Percentiles rank a stretch among this genome's conserved stretches.
phyloP scores from a whole-genome alignment of 1,140 invertebrate species.

The Parasteatoda tepidariorum region DNA sequence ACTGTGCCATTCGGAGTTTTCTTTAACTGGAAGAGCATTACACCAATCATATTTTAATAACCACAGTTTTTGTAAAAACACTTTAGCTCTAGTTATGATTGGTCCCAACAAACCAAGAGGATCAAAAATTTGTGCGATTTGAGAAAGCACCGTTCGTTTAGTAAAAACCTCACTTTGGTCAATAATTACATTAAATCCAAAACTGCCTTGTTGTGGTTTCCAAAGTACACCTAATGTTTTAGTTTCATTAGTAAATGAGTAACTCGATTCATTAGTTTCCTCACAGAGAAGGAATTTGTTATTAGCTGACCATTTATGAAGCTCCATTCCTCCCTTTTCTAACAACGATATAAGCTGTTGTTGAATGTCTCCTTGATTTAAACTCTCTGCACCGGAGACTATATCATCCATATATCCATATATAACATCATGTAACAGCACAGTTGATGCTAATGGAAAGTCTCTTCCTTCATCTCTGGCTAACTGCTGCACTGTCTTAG shows the following conservation, averaged over 20 bases:
- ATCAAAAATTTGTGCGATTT: neutral
- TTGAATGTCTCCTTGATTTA: too few species aligned
- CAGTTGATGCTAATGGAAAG: neutral
- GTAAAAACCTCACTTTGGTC: neutral
- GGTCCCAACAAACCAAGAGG: neutral
- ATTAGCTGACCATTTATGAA: conserved; percentile 9
- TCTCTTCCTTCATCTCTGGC: neutral
- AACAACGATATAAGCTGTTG: neutral
- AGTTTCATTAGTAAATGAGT: too few species aligned
- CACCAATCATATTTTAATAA: neutral
- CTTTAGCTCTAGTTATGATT: neutral
- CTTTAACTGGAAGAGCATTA: neutral
- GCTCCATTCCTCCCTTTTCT: neutral
- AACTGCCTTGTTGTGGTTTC: neutral
- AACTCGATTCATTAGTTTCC: neutral
- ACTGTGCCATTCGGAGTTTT: neutral
- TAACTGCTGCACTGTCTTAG: neutral
- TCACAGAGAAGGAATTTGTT: neutral
- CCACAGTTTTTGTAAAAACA: neutral
- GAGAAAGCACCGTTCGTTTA: neutral
- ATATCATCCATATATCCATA: conserved; percentile 39
- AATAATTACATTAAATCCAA: neutral
- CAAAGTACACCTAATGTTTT: conserved; percentile 2
- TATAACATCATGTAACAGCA: neutral
- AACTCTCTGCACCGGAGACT: conserved; percentile 51